Conservation (phyloP, 2,797 vertebrate genomes). For the Lagocephalus sceleratus region DNA sequence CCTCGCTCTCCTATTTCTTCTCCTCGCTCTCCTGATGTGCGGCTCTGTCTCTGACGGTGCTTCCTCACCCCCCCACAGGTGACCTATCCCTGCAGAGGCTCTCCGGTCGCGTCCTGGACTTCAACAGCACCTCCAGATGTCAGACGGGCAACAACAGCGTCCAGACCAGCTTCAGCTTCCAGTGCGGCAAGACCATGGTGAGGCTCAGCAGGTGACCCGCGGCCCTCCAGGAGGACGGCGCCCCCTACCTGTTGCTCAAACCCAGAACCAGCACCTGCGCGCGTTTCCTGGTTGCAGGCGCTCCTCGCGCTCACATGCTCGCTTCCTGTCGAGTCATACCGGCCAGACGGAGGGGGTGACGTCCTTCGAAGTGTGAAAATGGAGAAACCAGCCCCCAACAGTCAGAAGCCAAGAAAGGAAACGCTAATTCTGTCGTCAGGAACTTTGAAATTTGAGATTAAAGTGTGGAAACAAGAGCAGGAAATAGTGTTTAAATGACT, state of each 20-base stretch:
- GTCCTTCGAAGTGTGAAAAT: not conserved
- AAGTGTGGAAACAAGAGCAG: too few species aligned
- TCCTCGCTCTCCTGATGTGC: not conserved
- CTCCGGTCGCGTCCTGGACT: constrained; percentile 78
- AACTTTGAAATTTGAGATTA: too few species aligned
- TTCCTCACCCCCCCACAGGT: constrained; percentile 67
- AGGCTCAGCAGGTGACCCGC: constrained; percentile 41
- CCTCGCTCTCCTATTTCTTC: not conserved
- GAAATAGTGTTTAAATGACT: too few species aligned
- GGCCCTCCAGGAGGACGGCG: too few species aligned
- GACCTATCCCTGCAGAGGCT: constrained; percentile 63
- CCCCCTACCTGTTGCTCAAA: not conserved
- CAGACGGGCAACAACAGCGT: constrained; percentile 54
- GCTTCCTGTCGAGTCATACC: constrained; percentile 34
- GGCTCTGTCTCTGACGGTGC: not conserved
- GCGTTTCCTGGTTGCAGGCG: not conserved
- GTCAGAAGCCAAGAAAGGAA: too few species aligned
- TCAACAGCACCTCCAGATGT: constrained; percentile 74
- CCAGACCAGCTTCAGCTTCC: constrained; percentile 89
- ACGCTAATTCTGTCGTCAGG: too few species aligned
- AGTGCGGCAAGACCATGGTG: constrained; percentile 94
- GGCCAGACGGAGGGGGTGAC: too few species aligned
- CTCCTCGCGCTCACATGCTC: not conserved
- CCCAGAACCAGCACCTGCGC: too few species aligned
- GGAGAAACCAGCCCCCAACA: constrained; percentile 15